Evolutionary conservation across 37 sponge, comb jelly and placozoan species (phyloP).

Genomic region (Eunapius fragilis): DNA sequence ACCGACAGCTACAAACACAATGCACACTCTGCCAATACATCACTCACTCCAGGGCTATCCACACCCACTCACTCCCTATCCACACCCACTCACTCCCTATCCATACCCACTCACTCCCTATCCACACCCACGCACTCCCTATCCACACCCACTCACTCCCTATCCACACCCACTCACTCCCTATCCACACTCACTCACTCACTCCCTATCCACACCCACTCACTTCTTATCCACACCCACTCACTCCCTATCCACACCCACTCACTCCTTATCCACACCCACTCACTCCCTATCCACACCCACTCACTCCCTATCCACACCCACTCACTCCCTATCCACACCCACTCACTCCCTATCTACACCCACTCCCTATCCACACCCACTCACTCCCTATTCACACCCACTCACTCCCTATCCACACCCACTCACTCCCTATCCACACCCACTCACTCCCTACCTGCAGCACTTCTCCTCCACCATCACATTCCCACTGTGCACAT

Average conservation of each 20-base stretch:
- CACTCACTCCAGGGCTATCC: neutral
- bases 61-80: neutral
- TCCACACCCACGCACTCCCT: neutral
- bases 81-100: too few species aligned
- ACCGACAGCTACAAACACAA: neutral
- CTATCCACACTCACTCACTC: neutral
- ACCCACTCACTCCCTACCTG: slow-evolving; percentile 23
- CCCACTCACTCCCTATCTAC: slow-evolving; percentile 39
- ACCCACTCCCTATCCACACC: slow-evolving; percentile 34
- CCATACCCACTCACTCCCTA: neutral
- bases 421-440: neutral
- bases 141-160: slow-evolving; percentile 1
- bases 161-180: neutral
- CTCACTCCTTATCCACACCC: neutral
- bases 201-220: neutral
- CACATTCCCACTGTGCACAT: slow-evolving; percentile 71
- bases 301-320: neutral
- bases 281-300: neutral
- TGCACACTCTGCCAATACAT: neutral
- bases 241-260: neutral
- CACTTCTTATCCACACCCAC: neutral
- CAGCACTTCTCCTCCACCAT: slow-evolving; percentile 48
- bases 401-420: neutral
- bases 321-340: too few species aligned
- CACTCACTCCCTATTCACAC: slow-evolving; percentile 62